Base-by-base conservation (phyloP, 2,113 vertebrate species). In the Nesoenas mayeri region DNA sequence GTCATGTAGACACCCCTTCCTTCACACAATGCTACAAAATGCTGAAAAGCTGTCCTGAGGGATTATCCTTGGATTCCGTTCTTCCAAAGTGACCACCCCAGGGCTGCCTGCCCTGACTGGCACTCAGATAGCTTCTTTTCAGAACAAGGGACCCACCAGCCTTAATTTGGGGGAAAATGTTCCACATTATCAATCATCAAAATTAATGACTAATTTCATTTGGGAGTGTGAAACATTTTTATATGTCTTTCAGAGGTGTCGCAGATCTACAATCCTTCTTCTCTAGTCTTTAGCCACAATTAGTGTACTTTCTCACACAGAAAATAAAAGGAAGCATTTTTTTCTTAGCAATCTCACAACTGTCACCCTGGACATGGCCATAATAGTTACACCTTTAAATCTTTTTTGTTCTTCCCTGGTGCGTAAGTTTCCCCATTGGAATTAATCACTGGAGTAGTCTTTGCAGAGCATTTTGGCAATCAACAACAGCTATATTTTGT, bases 401-500 rank as follows among this genome's bases (percentile, higher is more conserved):
- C 10, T 26, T 28, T 40, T n/a, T 82, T 83, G n/a, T 72, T 61
- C 61, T 22, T 66, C 25, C 83, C 89, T 82, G 54, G 51, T 71
- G 79, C 61, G 73, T 10, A 9, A 89, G 78, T 90, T 74, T 90
- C 73, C 91, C 78, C 74, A 65, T 36, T 57, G 93, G 65, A 74
- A 70, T 16, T 75, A 14, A 66, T 42, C 44, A n/a, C 25, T 56
- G 38, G 77, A 89, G 53, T 82, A 89, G 84, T 79, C 66, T 57
- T 92, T 88, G 34, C 38, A 48, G 42, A 62, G 34, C 26, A 95
- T 89, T 93, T 66, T 85, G 83, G 54, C 89, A 90, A 81, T 91
- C 94, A 95, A 58, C 74, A 74, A 79, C 15, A 60, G 84, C 61
- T 65, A 28, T 57, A 79, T 73, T 96, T 91, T 93, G 56, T 94